phyloP scores from a whole-genome alignment of 2,797 vertebrate genomes.

The Coreius guichenoti region DNA sequence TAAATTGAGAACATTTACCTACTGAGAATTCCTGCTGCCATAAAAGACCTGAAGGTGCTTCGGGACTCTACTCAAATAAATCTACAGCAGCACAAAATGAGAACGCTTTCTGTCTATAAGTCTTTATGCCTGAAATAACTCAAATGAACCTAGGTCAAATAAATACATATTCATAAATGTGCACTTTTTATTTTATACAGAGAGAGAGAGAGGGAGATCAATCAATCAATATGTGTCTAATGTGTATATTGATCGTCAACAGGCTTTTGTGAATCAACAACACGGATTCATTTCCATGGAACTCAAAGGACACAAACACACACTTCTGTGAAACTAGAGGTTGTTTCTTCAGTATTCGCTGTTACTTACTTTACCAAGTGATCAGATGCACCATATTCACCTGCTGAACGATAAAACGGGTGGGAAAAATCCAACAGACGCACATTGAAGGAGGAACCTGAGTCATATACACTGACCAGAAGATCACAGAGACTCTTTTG shows the following conservation, averaged over 20 bases:
- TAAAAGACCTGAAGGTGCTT: background rate
- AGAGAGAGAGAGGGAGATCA: background rate
- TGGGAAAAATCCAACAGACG: background rate
- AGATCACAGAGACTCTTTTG: background rate
- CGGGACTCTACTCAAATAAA: background rate
- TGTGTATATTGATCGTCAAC: background rate
- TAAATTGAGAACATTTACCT: conserved; percentile 1
- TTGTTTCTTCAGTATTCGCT: background rate
- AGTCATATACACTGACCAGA: background rate
- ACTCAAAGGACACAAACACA: background rate
- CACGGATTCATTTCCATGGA: background rate
- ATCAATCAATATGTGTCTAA: background rate
- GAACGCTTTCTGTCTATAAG: background rate
- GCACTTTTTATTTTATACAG: background rate
- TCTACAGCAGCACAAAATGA: background rate
- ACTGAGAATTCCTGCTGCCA: background rate
- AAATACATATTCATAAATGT: conserved; percentile 4
- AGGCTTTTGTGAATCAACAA: background rate
- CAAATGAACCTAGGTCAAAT: background rate
- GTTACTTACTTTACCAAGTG: background rate
- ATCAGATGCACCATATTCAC: background rate
- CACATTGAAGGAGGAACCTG: background rate
- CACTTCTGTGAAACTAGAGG: background rate
- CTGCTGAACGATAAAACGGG: background rate
- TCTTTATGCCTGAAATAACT: background rate